These are phyloP conservation scores for Scatophagus argus DNA, from an alignment of 2,113 vertebrate species.

Conservation along the genomic window DNA sequence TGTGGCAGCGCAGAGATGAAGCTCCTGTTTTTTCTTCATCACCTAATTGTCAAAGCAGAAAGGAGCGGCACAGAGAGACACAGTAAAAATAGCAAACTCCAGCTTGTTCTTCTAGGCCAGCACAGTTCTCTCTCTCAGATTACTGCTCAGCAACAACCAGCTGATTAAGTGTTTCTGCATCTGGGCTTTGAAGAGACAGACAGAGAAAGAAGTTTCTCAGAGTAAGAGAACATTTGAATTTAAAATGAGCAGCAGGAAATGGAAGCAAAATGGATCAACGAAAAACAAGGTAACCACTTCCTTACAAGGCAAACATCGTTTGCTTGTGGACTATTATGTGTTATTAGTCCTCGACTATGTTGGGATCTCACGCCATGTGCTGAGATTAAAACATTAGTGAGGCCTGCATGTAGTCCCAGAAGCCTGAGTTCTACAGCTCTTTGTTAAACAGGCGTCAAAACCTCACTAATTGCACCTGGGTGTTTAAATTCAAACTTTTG, in stretches of 20 bases:
- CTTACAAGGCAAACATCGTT: not conserved
- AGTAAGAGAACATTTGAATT: conserved; percentile 48
- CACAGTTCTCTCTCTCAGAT: conserved; percentile 20
- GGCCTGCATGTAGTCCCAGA: too few relatives aligned
- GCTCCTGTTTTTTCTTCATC: conserved; percentile 40
- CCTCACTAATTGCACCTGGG: too few relatives aligned
- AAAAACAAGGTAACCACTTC: conserved; percentile 22
- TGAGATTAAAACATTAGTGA: too few relatives aligned
- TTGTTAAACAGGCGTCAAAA: too few relatives aligned
- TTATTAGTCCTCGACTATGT: not conserved
- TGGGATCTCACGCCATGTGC: too few relatives aligned
- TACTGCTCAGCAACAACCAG: conserved; percentile 28
- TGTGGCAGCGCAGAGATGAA: conserved; percentile 5
- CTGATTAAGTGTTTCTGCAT: conserved; percentile 53
- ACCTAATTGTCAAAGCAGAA: conserved; percentile 46
- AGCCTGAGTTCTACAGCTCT: too few relatives aligned
- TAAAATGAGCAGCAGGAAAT: conserved; percentile 45
- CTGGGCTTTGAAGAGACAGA: conserved; percentile 35
- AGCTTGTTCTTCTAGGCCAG: conserved; percentile 36
- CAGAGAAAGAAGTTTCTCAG: conserved; percentile 6
- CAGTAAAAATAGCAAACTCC: conserved; percentile 53
- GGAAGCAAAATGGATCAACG: conserved; percentile 18
- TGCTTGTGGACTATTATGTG: conserved; percentile 5
- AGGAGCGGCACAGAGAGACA: not conserved
- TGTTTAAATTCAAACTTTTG: too few relatives aligned